Evolutionary conservation across 2,113 vertebrate species (phyloP), one percentile per base, ranked within the genome.

Genomic region (Eleginops maclovinus): DNA sequence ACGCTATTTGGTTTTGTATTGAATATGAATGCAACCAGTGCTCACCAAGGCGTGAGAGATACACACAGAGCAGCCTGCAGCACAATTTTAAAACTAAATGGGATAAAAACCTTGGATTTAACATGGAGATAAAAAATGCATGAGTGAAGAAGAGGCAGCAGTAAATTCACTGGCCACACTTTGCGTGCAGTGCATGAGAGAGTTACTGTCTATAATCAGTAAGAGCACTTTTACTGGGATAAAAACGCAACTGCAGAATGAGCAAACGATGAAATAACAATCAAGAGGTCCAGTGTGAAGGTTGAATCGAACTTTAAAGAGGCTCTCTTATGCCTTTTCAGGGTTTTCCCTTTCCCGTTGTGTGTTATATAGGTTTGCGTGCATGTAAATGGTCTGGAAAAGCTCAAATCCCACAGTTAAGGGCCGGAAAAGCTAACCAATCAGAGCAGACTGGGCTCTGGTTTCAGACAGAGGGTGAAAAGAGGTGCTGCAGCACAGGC

Each of bases 1-100:
- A 60, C 31, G 4, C 43, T 49, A 5, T 68, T 61, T 36, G 31
- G 31, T 7, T 8, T 36, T 36, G 9, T 36, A 36, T 36, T 36
- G 7, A 36, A 8, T 8, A 36, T 65, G 62, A 69, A 76, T 22
- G 46, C 67, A 55, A 36, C 43, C 70, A 16, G 51, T 24, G 41
- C 41, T 41, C 36, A 8, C 50, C 19, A 9, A 72, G 67, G 72
- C 66, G 40, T 54, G 64, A 68, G 50, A 56, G 13, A 67, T 75
- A 54, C 51, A 71, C 13, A 69, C 47, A 44, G 24, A 76, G 21
- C 36, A 56, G 75, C 60, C 74, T 54, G 64, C 63, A 75, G 83
- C 75, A 54, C 43, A 61, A 46, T 63, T 62, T 61, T 19, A 72
- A n/a, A 77, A 79, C 28, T 56, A 64, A 75, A 36, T 44, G 24